A percentile compares a stretch with the other conserved stretches of the same genome.
Conservation (phyloP, 2,797 vertebrate species). For the Enteromius thamalakanensis region DNA sequence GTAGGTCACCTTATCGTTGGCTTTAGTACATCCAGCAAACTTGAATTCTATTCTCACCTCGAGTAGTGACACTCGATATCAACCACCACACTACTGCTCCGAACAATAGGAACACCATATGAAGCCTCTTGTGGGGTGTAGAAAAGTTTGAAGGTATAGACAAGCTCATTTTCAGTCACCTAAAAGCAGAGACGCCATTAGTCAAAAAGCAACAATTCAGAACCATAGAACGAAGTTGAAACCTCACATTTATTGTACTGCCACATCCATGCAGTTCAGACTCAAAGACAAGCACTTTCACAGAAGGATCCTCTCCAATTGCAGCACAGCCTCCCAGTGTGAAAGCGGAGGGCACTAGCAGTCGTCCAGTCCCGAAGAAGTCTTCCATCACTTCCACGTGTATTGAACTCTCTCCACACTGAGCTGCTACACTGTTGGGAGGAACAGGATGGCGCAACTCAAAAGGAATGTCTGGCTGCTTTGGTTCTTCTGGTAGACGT, state of each 20-base stretch:
- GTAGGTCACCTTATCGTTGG: too few relatives aligned
- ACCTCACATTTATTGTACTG: constrained; percentile 49
- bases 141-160: constrained; percentile 68
- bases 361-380: constrained; percentile 70
- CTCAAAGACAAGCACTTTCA: constrained; percentile 62
- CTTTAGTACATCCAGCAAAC: neutral
- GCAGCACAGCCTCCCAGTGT: constrained; percentile 70
- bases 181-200: constrained; percentile 26
- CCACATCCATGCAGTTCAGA: constrained; percentile 64
- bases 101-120: constrained; percentile 60
- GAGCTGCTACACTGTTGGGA: constrained; percentile 59
- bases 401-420: constrained; percentile 65
- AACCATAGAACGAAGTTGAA: neutral
- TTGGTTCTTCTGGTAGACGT: neutral
- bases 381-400: constrained; percentile 67
- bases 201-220: neutral
- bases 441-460: constrained; percentile 33
- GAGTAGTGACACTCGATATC: constrained; percentile 69
- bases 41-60: constrained; percentile 58
- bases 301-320: neutral
- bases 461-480: neutral
- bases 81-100: constrained; percentile 66
- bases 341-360: constrained; percentile 63
- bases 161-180: constrained; percentile 66
- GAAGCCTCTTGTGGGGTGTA: constrained; percentile 63